Conservation (phyloP, 2,113 vertebrate species). For the Nibea albiflora region DNA sequence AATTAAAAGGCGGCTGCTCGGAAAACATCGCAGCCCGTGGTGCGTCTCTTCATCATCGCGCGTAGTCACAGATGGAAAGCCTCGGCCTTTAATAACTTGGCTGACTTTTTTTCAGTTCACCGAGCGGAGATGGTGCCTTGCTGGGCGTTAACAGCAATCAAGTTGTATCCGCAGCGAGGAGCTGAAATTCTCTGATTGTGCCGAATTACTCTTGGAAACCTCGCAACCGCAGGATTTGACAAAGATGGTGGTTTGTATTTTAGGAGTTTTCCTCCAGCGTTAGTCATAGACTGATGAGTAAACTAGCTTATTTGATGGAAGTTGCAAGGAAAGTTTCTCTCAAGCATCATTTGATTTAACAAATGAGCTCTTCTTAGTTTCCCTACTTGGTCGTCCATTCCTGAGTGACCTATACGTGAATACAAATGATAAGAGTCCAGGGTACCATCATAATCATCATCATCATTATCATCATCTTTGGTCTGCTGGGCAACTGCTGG, state of each 20-base stretch:
- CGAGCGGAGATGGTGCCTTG: conserved; percentile 5
- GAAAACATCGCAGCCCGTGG: conserved; percentile 34
- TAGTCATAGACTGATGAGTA: conserved; percentile 15
- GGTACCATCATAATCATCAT: background rate
- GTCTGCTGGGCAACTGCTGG: background rate
- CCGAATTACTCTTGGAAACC: background rate
- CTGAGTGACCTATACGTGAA: background rate
- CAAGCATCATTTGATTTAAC: conserved; percentile 35
- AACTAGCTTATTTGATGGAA: conserved; percentile 23
- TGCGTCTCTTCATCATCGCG: conserved; percentile 9
- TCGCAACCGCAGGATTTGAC: conserved; percentile 20
- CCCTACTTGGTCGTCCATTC: background rate
- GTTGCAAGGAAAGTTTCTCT: conserved; percentile 28
- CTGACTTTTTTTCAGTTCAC: conserved; percentile 22
- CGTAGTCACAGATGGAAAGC: conserved; percentile 26
- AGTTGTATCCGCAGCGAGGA: conserved; percentile 6
- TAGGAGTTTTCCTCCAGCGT: conserved; percentile 12
- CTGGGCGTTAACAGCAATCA: background rate
- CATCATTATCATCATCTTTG: background rate
- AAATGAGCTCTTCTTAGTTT: conserved; percentile 14
- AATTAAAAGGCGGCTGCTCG: conserved; percentile 30
- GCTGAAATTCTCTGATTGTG: background rate
- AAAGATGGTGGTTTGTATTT: background rate
- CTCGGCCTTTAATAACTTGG: conserved; percentile 16
- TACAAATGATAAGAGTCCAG: background rate